Conservation (phyloP, 2,797 vertebrate species). For the Neosilurus mollespiculum region DNA sequence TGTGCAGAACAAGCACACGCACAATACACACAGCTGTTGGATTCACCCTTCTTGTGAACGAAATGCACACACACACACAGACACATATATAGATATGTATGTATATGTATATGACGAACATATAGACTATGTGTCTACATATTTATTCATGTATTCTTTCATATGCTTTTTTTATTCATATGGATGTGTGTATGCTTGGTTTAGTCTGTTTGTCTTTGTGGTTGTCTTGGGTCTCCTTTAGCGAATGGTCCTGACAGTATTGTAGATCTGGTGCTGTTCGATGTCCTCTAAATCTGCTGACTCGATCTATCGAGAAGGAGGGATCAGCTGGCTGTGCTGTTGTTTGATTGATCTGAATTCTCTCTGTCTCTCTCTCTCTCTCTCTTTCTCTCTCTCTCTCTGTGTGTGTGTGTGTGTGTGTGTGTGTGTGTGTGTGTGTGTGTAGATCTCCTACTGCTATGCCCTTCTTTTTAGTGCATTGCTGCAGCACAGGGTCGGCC, state of each 20-base stretch:
- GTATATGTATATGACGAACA: too few relatives aligned
- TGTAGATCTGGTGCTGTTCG: conserved; percentile 41
- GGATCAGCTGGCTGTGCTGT: conserved; percentile 40
- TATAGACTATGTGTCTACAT: neutral
- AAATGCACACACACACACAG: neutral
- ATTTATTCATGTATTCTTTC: too few relatives aligned
- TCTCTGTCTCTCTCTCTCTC: conserved; percentile 33
- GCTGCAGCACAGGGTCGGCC: conserved; percentile 21
- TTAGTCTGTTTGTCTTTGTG: conserved; percentile 6
- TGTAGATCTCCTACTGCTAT: conserved; percentile 24
- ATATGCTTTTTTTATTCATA: neutral
- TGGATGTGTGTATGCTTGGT: neutral
- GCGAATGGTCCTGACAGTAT: conserved; percentile 23
- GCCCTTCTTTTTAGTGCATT: conserved; percentile 42
- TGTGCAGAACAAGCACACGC: conserved; percentile 71
- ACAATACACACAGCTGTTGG: conserved; percentile 64
- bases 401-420: conserved; percentile 35
- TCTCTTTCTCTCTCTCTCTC: too few relatives aligned
- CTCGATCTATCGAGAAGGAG: conserved; percentile 12
- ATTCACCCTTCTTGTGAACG: neutral
- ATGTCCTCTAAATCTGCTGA: conserved; percentile 45
- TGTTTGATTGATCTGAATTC: conserved; percentile 30
- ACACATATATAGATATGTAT: too few relatives aligned
- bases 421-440: conserved; percentile 41
- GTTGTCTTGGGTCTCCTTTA: conserved; percentile 8